Conservation (phyloP, 1,140 invertebrate genomes). For the Bombus pascuorum region DNA sequence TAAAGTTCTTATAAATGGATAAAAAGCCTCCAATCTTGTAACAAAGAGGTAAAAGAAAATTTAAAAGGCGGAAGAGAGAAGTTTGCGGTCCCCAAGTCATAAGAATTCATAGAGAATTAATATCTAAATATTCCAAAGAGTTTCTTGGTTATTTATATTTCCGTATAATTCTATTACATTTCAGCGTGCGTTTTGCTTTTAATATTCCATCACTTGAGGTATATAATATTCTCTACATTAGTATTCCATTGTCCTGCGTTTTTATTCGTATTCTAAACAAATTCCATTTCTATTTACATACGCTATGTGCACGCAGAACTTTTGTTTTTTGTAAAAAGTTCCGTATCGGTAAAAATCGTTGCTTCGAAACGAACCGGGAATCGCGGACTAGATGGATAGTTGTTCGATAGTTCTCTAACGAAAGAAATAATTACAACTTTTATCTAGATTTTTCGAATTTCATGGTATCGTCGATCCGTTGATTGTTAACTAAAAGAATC, state of each 20-base stretch:
- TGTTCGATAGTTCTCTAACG: not conserved
- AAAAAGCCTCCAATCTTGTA: no score
- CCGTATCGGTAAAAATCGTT: not conserved
- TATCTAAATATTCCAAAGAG: no score
- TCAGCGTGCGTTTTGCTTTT: not conserved
- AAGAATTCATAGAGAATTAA: no score
- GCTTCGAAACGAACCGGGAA: no score
- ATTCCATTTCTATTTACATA: not conserved
- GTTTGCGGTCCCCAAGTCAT: no score
- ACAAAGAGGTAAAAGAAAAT: no score
- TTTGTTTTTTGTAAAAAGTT: not conserved
- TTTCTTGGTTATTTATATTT: no score
- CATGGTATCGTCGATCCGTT: not conserved
- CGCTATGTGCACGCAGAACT: not conserved
- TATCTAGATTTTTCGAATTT: constrained; percentile 24
- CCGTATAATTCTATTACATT: not conserved
- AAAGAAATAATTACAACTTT: constrained; percentile 55
- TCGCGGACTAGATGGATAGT: not conserved
- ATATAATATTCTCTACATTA: not conserved
- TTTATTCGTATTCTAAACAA: not conserved
- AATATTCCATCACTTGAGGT: not conserved
- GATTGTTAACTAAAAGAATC: constrained; percentile 2
- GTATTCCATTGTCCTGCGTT: not conserved
- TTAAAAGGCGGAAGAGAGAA: no score
- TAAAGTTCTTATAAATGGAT: no score